phyloP scores from a whole-genome alignment of 64 coral and sea anemone genomes.

The Pocillopora damicornis region DNA sequence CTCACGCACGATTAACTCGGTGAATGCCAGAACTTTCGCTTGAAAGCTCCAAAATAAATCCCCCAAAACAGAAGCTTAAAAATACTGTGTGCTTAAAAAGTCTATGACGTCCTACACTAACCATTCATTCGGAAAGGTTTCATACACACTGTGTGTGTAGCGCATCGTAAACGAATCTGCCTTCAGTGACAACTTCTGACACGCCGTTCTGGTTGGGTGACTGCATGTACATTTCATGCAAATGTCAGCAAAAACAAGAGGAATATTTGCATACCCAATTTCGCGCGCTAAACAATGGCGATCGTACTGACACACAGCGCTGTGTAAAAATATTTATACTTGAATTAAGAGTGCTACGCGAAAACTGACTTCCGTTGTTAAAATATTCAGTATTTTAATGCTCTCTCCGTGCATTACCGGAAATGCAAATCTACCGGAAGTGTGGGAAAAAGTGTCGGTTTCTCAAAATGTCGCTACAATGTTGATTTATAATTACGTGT shows the following conservation, averaged over 20 bases:
- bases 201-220: conserved; percentile 57
- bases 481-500: neutral
- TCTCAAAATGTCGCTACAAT: neutral
- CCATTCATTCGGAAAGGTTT: neutral
- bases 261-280: conserved; percentile 74
- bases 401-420: neutral
- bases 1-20: neutral
- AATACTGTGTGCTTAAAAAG: neutral
- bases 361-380: neutral
- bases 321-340: conserved; percentile 1
- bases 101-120: neutral
- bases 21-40: neutral
- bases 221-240: conserved; percentile 94
- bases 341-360: neutral
- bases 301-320: neutral
- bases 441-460: neutral
- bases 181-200: conserved; percentile 36
- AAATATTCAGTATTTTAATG: neutral
- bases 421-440: neutral
- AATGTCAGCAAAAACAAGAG: conserved; percentile 58
- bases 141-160: neutral
- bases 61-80: neutral
- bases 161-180: conserved; percentile 28
- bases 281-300: conserved; percentile 10
- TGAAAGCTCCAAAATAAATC: neutral